Base-by-base conservation (phyloP, 2,888 invertebrate species). In the Eristalis intricaria region DNA sequence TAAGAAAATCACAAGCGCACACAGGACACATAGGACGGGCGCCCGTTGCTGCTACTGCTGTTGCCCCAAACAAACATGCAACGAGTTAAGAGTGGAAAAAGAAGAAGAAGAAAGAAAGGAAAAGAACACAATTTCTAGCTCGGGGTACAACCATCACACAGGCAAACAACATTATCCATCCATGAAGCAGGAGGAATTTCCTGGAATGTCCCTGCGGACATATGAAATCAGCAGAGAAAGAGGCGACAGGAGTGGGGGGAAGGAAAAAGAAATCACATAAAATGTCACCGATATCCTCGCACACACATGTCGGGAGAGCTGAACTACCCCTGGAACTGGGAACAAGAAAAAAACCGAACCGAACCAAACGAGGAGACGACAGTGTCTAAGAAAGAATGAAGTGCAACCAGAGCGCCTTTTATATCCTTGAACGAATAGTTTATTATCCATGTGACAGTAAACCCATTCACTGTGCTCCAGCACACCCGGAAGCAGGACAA, bases 341-440 rank as follows among this genome's bases (percentile, higher is more conserved):
- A 26, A 26, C 26, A 26, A 26, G 26, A 26, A 26, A 26, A 26
- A 26, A 26, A n/a, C n/a, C n/a, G n/a, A n/a, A n/a, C n/a, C n/a
- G n/a, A n/a, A 76, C 66, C 73, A 76, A 69, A 84, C 40, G 73
- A 23, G 35, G 11, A 22, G 32, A 68, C 32, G 19, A 4, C 22
- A 23, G 38, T 26, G 10, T 2, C 43, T 32, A 19, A 70, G 40
- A 38, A 50, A 29, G 11, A 58, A 63, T 38, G 50, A 58, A 69
- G 61, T 11, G 50, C 80, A 74, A 68, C 60, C 43, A 56, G 76
- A 68, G 61, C 60, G 58, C 13, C 75, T 75, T 87, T 84, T 83
- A 79, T 73, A 83, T 76, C 86, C 75, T 87, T 83, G 75, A 83
- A 83, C 71, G 86, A 71, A 83, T 87, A 75, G 86, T 87, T 87